phyloP scores from a whole-genome alignment of 2,888 invertebrate species.

The Drosophila kuntzei region DNA sequence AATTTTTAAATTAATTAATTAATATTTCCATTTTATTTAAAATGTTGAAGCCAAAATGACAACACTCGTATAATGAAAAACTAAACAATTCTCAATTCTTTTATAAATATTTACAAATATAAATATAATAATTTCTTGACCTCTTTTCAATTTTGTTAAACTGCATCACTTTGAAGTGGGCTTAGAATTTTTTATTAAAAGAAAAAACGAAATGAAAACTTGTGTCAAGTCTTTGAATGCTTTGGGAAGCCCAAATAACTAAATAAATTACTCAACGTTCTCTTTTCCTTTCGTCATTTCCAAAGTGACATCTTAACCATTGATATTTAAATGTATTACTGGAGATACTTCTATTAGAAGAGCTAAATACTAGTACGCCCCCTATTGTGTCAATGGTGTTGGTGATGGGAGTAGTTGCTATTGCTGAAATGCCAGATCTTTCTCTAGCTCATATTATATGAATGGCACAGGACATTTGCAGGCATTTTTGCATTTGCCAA shows the following conservation, averaged over 20 bases:
- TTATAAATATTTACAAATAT: no score
- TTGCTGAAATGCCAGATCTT: slow-evolving; percentile 44
- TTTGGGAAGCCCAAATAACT: background rate
- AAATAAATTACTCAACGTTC: background rate
- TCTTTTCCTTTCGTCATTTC: slow-evolving; percentile 6
- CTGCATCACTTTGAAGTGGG: no score
- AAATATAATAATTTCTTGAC: no score
- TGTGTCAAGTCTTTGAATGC: background rate
- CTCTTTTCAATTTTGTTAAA: no score
- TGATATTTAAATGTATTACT: slow-evolving; percentile 39
- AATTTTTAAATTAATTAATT: no score
- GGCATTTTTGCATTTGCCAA: slow-evolving; percentile 73
- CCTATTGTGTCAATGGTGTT: slow-evolving; percentile 1
- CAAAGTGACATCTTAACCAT: slow-evolving; percentile 16
- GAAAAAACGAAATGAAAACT: background rate
- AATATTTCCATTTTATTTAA: no score
- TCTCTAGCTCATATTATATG: slow-evolving; percentile 42
- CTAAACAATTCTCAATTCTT: no score
- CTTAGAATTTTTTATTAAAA: background rate
- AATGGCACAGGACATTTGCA: slow-evolving; percentile 47
- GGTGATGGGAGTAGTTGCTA: slow-evolving; percentile 4
- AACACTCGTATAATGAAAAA: no score
- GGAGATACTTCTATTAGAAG: slow-evolving; percentile 5
- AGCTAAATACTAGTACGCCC: slow-evolving; percentile 35
- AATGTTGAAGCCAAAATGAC: no score